Conservation (phyloP, 2,888 invertebrate genomes). For the Tipula vernalis region DNA sequence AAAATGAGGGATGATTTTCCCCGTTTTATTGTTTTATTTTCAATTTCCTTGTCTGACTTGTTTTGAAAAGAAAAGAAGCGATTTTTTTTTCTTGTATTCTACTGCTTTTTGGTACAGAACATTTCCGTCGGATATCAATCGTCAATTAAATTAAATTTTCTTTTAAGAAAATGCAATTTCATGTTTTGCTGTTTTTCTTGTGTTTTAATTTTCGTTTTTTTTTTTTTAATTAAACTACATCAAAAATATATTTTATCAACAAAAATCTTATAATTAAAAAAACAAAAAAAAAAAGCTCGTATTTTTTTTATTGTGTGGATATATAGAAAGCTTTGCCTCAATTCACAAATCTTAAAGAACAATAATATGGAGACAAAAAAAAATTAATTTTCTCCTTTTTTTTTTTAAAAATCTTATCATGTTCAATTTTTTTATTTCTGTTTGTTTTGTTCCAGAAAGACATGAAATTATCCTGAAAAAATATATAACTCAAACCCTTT, state of each 20-base stretch:
- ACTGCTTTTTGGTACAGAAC: neutral
- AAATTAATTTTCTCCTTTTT: neutral
- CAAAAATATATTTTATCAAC: constrained; percentile 4
- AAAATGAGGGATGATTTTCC: constrained; percentile 4
- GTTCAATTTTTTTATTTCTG: neutral
- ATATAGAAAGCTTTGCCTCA: neutral
- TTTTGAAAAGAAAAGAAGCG: neutral
- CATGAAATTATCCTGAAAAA: neutral
- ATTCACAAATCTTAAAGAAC: constrained; percentile 4
- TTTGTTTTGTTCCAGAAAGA: neutral
- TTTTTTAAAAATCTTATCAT: neutral
- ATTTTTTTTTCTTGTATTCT: neutral
- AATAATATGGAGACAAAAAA: neutral
- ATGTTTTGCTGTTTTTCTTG: neutral
- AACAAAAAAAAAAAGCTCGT: neutral
- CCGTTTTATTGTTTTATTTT: constrained; percentile 4
- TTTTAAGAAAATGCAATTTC: neutral
- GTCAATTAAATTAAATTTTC: neutral
- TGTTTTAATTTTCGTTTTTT: neutral
- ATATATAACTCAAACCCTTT: neutral
- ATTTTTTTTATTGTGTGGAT: neutral
- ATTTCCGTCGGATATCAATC: constrained; percentile 4
- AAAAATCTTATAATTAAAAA: constrained; percentile 4
- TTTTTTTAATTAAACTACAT: neutral
- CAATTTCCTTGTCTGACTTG: constrained; percentile 4